Conservation (phyloP, 2,888 invertebrate genomes). For the Yponomeuta sedellus region DNA sequence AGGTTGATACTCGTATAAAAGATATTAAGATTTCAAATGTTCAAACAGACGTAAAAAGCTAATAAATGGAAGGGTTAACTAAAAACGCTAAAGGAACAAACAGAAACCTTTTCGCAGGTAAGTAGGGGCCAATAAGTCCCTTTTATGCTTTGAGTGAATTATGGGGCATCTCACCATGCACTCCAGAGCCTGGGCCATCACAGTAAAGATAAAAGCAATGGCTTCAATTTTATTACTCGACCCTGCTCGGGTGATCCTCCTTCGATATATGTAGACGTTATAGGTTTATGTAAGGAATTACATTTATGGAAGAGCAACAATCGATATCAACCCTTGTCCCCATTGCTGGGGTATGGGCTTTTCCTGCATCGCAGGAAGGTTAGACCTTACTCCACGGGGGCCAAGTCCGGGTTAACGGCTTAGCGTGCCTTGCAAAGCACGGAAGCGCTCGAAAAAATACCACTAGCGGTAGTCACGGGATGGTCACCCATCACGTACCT, state of each 20-base stretch:
- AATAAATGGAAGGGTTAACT: not conserved
- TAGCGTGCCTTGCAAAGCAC: no score
- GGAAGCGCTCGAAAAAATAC: no score
- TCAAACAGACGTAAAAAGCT: not conserved
- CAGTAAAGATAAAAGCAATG: conserved; percentile 13
- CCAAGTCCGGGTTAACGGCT: no score
- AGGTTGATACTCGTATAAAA: no score
- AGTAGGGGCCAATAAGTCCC: not conserved
- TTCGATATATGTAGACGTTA: not conserved
- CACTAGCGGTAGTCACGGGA: no score
- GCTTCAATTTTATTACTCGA: conserved; percentile 6
- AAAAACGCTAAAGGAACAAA: not conserved
- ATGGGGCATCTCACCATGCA: not conserved
- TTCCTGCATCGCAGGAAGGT: no score
- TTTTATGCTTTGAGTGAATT: not conserved
- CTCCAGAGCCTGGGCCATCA: conserved; percentile 2
- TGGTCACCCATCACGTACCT: no score
- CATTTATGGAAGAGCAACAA: not conserved
- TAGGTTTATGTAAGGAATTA: not conserved
- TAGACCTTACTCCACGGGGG: no score
- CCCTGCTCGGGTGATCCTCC: not conserved
- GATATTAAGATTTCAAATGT: not conserved
- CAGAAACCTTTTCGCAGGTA: not conserved
- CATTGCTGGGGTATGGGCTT: no score
- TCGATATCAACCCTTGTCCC: no score